phyloP scores from a whole-genome alignment of 2,888 invertebrate species.

The Tetropium fuscum region DNA sequence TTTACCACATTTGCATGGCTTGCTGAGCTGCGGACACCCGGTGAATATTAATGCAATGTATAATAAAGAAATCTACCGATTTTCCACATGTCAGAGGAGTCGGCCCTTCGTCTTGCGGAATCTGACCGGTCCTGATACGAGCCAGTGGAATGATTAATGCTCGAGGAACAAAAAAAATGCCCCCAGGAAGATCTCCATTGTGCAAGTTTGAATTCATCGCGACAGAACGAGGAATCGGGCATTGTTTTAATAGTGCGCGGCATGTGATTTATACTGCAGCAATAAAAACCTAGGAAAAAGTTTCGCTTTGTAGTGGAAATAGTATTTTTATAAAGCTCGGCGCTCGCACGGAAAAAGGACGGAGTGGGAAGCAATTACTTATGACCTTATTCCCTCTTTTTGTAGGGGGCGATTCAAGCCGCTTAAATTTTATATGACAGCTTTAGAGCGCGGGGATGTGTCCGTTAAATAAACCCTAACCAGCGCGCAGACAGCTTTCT shows the following conservation, averaged over 20 bases:
- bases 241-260: constrained; percentile 48
- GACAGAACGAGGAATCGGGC: constrained; percentile 42
- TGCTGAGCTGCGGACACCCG: neutral
- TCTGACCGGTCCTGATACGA: constrained; percentile 19
- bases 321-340: constrained; percentile 37
- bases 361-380: constrained; percentile 41
- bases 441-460: neutral
- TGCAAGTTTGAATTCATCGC: constrained; percentile 33
- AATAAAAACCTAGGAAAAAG: constrained; percentile 46
- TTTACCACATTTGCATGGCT: too few relatives aligned
- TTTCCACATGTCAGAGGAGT: neutral
- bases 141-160: constrained; percentile 47
- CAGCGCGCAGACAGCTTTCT: too few relatives aligned
- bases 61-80: constrained; percentile 5
- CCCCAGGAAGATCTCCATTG: constrained; percentile 45
- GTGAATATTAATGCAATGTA: neutral
- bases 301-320: constrained; percentile 37
- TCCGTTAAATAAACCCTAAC: too few relatives aligned
- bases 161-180: constrained; percentile 41
- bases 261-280: constrained; percentile 47
- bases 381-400: constrained; percentile 36
- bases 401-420: neutral
- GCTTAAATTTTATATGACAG: constrained; percentile 2
- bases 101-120: neutral
- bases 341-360: constrained; percentile 36